These are phyloP conservation scores for Poeciliopsis presidionis DNA, from an alignment of 2,797 vertebrate genomes.

Conservation along the genomic window DNA sequence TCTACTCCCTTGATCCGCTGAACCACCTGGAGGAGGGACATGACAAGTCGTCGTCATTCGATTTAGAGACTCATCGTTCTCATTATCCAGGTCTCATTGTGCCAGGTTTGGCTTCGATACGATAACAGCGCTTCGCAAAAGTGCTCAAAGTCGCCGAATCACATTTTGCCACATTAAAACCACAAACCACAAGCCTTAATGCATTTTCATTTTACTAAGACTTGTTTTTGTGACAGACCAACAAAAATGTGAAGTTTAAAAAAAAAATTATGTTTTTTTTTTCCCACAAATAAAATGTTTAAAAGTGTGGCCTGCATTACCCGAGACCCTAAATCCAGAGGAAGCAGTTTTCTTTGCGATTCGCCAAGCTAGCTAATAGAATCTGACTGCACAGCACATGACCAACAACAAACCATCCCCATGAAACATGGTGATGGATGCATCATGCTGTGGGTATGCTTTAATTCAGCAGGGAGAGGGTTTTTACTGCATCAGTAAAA, in stretches of 20 bases:
- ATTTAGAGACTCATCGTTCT: neutral
- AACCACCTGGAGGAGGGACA: constrained; percentile 84
- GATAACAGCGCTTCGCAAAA: neutral
- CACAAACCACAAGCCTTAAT: neutral
- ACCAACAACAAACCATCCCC: neutral
- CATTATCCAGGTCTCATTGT: neutral
- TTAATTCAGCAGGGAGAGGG: neutral
- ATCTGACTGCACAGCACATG: neutral
- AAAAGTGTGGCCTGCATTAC: neutral
- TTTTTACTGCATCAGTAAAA: neutral
- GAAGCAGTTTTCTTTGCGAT: neutral
- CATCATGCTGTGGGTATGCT: neutral
- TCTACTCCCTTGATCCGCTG: constrained; percentile 93
- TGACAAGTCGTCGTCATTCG: neutral
- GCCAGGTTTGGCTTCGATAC: neutral
- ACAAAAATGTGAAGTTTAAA: neutral
- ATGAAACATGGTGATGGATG: neutral
- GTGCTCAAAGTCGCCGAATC: neutral
- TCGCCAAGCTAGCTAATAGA: neutral
- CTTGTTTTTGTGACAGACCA: neutral
- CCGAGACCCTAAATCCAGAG: neutral
- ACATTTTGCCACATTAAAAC: neutral
- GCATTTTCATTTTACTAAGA: neutral
- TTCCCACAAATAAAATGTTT: neutral
- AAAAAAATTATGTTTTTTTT: neutral